phyloP scores from a whole-genome alignment of 1,140 invertebrate species.

The Drosophila navojoa region DNA sequence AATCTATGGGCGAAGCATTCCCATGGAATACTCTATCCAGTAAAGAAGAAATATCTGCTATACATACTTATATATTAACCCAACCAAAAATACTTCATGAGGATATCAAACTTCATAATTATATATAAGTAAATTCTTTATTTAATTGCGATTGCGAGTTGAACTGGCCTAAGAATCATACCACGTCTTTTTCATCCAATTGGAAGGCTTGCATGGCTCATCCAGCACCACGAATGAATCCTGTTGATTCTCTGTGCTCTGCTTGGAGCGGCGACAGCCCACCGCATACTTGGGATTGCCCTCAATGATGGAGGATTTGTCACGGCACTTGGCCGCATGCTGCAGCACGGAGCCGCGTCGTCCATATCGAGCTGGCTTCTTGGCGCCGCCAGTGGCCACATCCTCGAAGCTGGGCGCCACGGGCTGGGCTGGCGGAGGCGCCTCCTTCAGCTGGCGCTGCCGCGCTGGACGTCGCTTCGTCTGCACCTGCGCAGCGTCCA shows the following conservation, averaged over 20 bases:
- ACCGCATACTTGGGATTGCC: slow-evolving; percentile 77
- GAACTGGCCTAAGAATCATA: slow-evolving; percentile 66
- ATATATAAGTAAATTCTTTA: slow-evolving; percentile 22
- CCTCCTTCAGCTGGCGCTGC: slow-evolving; percentile 49
- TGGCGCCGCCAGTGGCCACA: slow-evolving; percentile 39
- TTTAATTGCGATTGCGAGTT: not conserved
- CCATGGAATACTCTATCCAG: no score
- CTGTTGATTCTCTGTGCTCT: slow-evolving; percentile 44
- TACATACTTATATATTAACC: not conserved
- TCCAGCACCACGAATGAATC: slow-evolving; percentile 76
- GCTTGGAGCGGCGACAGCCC: slow-evolving; percentile 54
- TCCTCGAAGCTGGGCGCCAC: slow-evolving; percentile 55
- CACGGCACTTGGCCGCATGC: slow-evolving; percentile 67
- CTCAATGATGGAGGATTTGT: slow-evolving; percentile 75
- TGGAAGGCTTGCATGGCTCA: slow-evolving; percentile 73
- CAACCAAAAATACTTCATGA: not conserved
- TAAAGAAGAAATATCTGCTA: no score
- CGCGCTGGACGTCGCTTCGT: slow-evolving; percentile 57
- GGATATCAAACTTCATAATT: no score
- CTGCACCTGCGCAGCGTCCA: slow-evolving; percentile 39
- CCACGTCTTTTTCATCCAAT: slow-evolving; percentile 83
- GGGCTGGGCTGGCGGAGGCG: slow-evolving; percentile 18
- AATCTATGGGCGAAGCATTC: no score
- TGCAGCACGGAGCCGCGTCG: slow-evolving; percentile 69
- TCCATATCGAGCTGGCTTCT: slow-evolving; percentile 72